Evolutionary conservation across 2,888 invertebrate genomes (phyloP).

Genomic region (Drosophila acutilabella): DNA sequence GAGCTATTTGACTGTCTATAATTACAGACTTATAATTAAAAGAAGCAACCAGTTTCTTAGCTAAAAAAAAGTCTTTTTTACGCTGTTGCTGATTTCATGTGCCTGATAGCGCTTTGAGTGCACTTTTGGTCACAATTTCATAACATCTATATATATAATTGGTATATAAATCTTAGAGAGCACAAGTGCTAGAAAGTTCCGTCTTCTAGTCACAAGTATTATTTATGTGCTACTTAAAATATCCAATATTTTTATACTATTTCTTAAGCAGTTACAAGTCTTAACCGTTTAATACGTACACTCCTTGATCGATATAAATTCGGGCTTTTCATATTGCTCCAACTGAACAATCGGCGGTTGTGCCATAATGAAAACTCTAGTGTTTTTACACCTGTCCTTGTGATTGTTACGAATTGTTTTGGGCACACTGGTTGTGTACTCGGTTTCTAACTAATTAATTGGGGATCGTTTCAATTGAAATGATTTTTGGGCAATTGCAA

Average conservation of each 20-base stretch:
- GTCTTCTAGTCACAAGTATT: no score
- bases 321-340: not conserved
- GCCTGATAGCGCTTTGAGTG: no score
- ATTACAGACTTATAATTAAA: no score
- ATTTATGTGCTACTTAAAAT: no score
- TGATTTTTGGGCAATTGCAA: conserved; percentile 37
- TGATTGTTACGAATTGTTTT: not conserved
- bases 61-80: no score
- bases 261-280: not conserved
- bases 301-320: conserved; percentile 30
- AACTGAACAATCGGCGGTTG: conserved; percentile 5
- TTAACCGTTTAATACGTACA: conserved; percentile 11
- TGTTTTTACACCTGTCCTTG: conserved; percentile 9
- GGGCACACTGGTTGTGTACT: not conserved
- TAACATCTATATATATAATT: no score
- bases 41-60: no score
- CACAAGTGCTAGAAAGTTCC: no score
- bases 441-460: conserved; percentile 27
- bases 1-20: no score
- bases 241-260: not conserved
- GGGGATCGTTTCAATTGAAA: conserved; percentile 53
- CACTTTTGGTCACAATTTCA: no score
- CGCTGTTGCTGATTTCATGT: no score
- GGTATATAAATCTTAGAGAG: no score
- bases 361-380: conserved; percentile 14